phyloP scores from a whole-genome alignment of 2,888 invertebrate species.

The Ichneumon xanthorius region DNA sequence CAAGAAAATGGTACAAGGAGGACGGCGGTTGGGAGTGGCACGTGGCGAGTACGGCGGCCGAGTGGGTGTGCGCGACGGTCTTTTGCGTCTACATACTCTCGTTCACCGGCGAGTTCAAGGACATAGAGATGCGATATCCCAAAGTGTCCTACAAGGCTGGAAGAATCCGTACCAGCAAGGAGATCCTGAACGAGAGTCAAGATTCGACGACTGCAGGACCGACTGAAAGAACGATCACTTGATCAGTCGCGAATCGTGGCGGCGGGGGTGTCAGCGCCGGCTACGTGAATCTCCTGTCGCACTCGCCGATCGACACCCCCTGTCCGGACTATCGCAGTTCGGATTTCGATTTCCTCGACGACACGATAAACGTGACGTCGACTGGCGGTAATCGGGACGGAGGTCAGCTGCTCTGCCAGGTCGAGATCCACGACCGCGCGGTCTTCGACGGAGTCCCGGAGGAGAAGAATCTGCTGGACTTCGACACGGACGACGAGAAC shows the following conservation, averaged over 20 bases:
- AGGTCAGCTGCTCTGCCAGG: constrained; percentile 37
- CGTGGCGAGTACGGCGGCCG: constrained; percentile 88
- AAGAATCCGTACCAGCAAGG: constrained; percentile 69
- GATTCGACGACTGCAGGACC: neutral
- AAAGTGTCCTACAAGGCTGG: constrained; percentile 80
- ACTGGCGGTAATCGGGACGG: neutral
- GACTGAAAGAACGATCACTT: constrained; percentile 71
- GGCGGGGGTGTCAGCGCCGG: constrained; percentile 72
- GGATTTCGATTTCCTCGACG: constrained; percentile 74
- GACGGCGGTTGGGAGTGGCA: constrained; percentile 89
- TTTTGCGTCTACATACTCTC: constrained; percentile 88
- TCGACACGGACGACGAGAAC: constrained; percentile 70
- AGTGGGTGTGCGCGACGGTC: constrained; percentile 89
- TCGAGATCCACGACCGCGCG: constrained; percentile 52
- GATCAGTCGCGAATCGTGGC: constrained; percentile 76
- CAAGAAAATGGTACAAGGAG: constrained; percentile 85
- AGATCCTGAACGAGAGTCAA: constrained; percentile 72
- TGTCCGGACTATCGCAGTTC: constrained; percentile 75
- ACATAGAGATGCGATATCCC: constrained; percentile 86
- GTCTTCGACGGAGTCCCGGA: constrained; percentile 57
- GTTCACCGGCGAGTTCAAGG: constrained; percentile 88
- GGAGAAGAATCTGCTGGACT: constrained; percentile 66
- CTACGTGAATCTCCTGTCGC: constrained; percentile 77
- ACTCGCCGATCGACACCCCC: constrained; percentile 78
- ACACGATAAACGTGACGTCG: constrained; percentile 50